Base-by-base conservation (phyloP, 2,113 vertebrate species). In the Tricholaema leucomelas region DNA sequence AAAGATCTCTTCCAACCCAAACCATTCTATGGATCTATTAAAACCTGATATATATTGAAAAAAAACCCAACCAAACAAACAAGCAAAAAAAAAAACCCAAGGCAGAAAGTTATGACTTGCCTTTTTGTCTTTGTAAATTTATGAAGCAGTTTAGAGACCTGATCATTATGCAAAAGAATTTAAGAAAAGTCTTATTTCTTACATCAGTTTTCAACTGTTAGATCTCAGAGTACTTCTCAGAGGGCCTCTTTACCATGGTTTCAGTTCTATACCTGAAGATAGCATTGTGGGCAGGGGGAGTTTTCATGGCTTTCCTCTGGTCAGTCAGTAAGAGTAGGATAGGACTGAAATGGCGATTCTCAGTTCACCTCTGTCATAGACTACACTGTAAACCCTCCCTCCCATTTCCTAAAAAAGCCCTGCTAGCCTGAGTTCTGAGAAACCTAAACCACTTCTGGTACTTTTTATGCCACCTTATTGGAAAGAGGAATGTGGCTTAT, bases 401-500 rank as follows among this genome's bases (percentile, higher is more conserved):
- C 46, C 46, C 9, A 5, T 19, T 9, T 9, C 46, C 46, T n/a
- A n/a, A n/a, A n/a, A 48, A 50, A 50, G 23, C 48, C 23, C 23
- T 24, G 23, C 44, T 67, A 38, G 20, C 33, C 20, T 28, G 30
- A 77, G 25, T 54, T 71, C 36, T 28, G 38, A 48, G 30, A 91
- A 64, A 64, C 27, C 10, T 70, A 48, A 94, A 79, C 92, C 65
- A 60, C 35, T 87, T 71, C 27, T 67, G 33, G 27, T 77, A 9
- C 15, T 65, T 54, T 28, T 93, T 92, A 42, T 79, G 2, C 38
- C 60, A 31, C 48, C 60, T 85, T 59, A 56, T 1, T 35, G 84
- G 72, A 87, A 87, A 85, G 79, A 93, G 24, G 38, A 87, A 85
- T 83, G 63, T 81, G 61, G 44, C 27, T 65, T 64, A 7, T 58